phyloP scores from a whole-genome alignment of 2,797 vertebrate species.

The Pogoniulus pusillus region DNA sequence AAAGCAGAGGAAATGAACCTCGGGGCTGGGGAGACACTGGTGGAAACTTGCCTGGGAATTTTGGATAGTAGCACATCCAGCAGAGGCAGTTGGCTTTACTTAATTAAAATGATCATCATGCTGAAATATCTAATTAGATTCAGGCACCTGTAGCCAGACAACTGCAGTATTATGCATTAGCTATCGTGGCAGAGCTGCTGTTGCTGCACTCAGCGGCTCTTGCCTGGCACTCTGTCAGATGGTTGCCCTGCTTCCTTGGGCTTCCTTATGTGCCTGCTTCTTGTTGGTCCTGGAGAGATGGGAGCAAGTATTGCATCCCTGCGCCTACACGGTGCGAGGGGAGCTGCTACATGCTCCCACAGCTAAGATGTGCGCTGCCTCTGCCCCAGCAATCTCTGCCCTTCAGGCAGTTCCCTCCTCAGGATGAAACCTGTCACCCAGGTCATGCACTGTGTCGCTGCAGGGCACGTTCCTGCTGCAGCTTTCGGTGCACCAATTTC shows the following conservation, averaged over 20 bases:
- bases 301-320: background rate
- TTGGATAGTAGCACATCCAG: background rate
- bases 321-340: too few relatives aligned
- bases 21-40: background rate
- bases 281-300: rapidly evolving
- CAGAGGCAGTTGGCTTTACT: constrained; percentile 35
- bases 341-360: background rate
- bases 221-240: background rate
- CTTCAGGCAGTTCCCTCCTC: background rate
- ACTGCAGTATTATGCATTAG: background rate
- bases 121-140: constrained; percentile 51
- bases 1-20: background rate
- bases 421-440: background rate
- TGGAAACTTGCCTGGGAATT: constrained; percentile 25
- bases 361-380: background rate
- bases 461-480: rapidly evolving
- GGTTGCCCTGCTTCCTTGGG: background rate
- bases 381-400: background rate
- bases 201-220: background rate
- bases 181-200: background rate
- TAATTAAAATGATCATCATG: constrained; percentile 30
- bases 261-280: background rate
- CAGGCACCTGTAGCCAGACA: constrained; percentile 52
- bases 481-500: background rate
- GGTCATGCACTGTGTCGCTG: rapidly evolving